phyloP scores from a whole-genome alignment of 2,113 vertebrate species.

The Myotis yumanensis region DNA sequence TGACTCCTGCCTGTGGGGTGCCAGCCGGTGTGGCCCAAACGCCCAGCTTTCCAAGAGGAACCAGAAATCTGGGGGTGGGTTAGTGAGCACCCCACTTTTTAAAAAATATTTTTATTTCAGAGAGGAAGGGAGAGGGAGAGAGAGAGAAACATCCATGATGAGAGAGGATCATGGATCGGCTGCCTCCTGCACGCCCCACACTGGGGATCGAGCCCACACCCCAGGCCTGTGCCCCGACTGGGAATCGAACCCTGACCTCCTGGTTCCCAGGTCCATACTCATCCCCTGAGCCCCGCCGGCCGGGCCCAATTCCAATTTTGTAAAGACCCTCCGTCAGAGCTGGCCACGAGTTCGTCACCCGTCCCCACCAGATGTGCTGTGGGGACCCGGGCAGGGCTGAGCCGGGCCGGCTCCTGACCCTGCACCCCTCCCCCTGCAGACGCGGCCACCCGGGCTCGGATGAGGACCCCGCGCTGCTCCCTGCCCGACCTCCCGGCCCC shows the following conservation, averaged over 20 bases:
- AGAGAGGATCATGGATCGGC: too few species aligned
- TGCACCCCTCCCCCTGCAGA: conserved; percentile 79
- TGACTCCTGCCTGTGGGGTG: fast-evolving
- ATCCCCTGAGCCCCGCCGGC: too few species aligned
- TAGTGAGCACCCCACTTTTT: not conserved
- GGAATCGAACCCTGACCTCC: too few species aligned
- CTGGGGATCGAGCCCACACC: too few species aligned
- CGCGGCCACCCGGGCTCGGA: conserved; percentile 91
- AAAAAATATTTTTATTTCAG: too few species aligned
- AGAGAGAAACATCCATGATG: too few species aligned
- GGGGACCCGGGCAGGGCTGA: fast-evolving
- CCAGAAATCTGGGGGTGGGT: not conserved
- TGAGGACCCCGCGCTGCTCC: conserved; percentile 97
- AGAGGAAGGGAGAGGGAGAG: too few species aligned
- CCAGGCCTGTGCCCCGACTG: too few species aligned
- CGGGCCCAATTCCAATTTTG: not conserved
- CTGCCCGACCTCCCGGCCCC: conserved; percentile 90
- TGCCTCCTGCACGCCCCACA: too few species aligned
- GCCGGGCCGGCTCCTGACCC: not conserved
- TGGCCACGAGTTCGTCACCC: fast-evolving
- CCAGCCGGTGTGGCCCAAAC: not conserved
- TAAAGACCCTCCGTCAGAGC: not conserved
- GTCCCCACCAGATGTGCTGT: fast-evolving
- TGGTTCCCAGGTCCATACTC: too few species aligned
- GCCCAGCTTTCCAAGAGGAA: not conserved